Base-by-base conservation (phyloP, 2,888 invertebrate species). In the Orthosia incerta region DNA sequence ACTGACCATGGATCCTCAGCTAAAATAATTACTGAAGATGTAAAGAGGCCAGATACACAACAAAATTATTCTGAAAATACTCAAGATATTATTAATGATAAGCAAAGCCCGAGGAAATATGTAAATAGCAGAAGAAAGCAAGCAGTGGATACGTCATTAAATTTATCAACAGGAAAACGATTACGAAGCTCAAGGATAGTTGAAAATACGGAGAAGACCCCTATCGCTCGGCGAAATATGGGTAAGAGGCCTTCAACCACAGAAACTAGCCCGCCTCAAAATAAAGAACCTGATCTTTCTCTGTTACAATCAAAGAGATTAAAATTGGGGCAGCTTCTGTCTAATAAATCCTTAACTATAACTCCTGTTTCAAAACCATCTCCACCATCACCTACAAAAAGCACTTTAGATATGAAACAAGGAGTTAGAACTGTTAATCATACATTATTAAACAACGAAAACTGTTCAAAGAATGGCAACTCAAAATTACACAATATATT, bases 1-100 rank as follows among this genome's bases (percentile, higher is more conserved):
- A 97, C 97, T 87, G 97, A 96, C 86, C 95, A 96, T 89, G 96
- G 96, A 79, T 82, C 96, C 84, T 95, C 95, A 82, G 93, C 96
- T 57, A 95, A 96, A 93, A 95, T 96, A 78, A 93, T 96, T 71
- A 96, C 96, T 74, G 96, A 96, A 90, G 95, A 96, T 59, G 70
- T 86, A 15, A 92, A 91, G 76, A 91, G 89, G 82, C 86, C 91
- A 71, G 93, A 93, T 46, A 84, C 86, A 61, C 89, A 91, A 79
- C 88, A 88, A 76, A 88, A 87, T 51, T 88, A 85, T 82, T 83
- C 88, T 80, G 93, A 93, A 85, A 92, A 92, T 88, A 90, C 90
- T 89, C 89, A 91, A 86, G 92, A 92, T 84, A 82, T 87, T 66
- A 71, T 89, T 16, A 93, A 92, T 89, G 94, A 95, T 74, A 91